Evolutionary conservation across 1,140 invertebrate species (phyloP).

Genomic region (Ditylenchus dipsaci): DNA sequence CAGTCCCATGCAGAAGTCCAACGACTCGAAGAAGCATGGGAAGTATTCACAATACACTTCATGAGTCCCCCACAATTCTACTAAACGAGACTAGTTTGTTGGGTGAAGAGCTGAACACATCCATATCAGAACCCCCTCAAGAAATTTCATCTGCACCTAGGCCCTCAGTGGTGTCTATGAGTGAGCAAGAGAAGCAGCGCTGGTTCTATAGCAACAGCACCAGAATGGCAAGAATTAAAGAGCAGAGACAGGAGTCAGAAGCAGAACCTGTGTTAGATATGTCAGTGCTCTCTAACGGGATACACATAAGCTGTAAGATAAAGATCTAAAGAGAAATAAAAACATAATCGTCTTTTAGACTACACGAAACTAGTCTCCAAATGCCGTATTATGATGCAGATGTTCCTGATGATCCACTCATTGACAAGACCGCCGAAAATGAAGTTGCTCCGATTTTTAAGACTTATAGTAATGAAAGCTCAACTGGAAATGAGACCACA

Average conservation of each 20-base stretch:
- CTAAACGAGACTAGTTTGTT: background rate
- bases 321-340: background rate
- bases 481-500: background rate
- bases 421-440: background rate
- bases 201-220: background rate
- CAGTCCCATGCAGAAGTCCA: constrained; percentile 7
- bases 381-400: background rate
- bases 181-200: constrained; percentile 9
- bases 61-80: background rate
- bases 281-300: background rate
- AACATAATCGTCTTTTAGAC: background rate
- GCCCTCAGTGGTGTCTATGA: background rate
- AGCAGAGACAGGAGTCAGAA: background rate
- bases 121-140: background rate
- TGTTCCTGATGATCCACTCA: background rate
- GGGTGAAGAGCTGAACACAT: background rate
- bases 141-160: too few species aligned
- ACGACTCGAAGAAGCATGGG: constrained; percentile 14
- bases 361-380: background rate
- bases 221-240: background rate
- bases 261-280: too few species aligned
- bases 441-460: background rate
- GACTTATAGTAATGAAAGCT: background rate
- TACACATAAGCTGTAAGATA: background rate
- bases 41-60: constrained; percentile 13